Percentiles rank a stretch among this genome's conserved stretches.
phyloP scores from a whole-genome alignment of 2,888 invertebrate species.

The Hemithea aestivaria region DNA sequence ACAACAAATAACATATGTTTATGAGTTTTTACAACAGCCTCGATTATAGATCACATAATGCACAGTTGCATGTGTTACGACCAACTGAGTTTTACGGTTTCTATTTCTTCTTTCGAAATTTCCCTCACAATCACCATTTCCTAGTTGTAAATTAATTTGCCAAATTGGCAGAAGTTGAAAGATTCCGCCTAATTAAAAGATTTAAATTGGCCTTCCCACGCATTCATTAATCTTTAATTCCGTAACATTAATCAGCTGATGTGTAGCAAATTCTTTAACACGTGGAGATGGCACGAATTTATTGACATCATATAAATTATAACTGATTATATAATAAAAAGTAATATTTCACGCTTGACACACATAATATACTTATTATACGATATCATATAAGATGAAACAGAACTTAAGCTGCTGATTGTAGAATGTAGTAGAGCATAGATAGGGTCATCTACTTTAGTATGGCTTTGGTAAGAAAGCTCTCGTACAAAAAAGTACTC shows the following conservation, averaged over 20 bases:
- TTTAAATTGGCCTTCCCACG: constrained; percentile 10
- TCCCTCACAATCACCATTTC: constrained; percentile 1
- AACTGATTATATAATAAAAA: too few relatives aligned
- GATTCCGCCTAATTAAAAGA: constrained; percentile 7
- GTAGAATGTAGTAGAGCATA: too few relatives aligned
- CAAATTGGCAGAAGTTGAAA: neutral
- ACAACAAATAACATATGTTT: constrained; percentile 16
- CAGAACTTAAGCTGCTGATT: too few relatives aligned
- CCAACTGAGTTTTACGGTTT: constrained; percentile 1
- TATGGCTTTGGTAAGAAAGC: too few relatives aligned
- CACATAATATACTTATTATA: too few relatives aligned
- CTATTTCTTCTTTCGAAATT: neutral
- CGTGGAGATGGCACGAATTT: too few relatives aligned
- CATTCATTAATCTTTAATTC: constrained; percentile 11
- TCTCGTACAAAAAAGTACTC: too few relatives aligned
- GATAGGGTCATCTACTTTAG: too few relatives aligned
- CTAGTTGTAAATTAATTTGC: neutral
- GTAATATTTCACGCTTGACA: too few relatives aligned
- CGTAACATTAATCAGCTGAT: constrained; percentile 5
- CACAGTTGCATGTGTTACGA: constrained; percentile 6
- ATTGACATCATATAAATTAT: too few relatives aligned
- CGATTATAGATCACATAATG: constrained; percentile 9
- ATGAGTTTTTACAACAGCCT: constrained; percentile 6
- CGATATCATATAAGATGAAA: too few relatives aligned
- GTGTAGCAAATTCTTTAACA: neutral